Base-by-base conservation (phyloP, 2,888 invertebrate species). In the Mimachlamys varia region DNA sequence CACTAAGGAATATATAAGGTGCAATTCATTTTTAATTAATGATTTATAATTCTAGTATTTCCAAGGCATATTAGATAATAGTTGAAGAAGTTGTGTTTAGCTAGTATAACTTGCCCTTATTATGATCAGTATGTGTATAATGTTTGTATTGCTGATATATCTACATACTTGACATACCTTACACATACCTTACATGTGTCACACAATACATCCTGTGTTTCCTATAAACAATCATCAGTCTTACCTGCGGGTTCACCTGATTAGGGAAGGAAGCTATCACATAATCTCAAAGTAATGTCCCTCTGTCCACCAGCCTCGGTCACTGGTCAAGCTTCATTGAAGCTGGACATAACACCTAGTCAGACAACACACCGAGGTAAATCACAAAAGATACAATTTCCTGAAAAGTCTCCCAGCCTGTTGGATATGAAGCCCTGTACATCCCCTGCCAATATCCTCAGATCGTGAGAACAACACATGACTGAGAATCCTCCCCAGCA, bases 371-470 rank as follows among this genome's bases (percentile, higher is more conserved):
- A 62, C 62, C 5, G 10, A 76, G 33, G 76, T 76, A 76, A 76
- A 76, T 76, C 76, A 76, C 76, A 76, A 76, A 76, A 76, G 76
- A 27, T 22, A 76, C 76, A 76, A 76, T 76, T 76, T 76, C 76
- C 76, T 76, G 33, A 33, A 76, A 76, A 76, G 76, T 76, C 76
- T 12, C 13, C 19, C 27, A 76, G 33, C 10, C 76, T 33, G 76
- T 15, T 76, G 76, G 76, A 27, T 76, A 33, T 76, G 76, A 76
- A 76, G 76, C 76, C 33, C 10, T 76, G 12, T 33, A 76, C 76
- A 76, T 76, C 76, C 27, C n/a, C 62, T 76, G 62, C 62, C 76
- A 76, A 76, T 76, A 76, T 76, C 76, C 33, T 27, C 58, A n/a
- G 58, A 58, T 58, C 22, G 58, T 58, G 58, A 58, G 58, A 58